phyloP scores from a whole-genome alignment of 1,140 invertebrate species.

The Rhopalosiphum padi region DNA sequence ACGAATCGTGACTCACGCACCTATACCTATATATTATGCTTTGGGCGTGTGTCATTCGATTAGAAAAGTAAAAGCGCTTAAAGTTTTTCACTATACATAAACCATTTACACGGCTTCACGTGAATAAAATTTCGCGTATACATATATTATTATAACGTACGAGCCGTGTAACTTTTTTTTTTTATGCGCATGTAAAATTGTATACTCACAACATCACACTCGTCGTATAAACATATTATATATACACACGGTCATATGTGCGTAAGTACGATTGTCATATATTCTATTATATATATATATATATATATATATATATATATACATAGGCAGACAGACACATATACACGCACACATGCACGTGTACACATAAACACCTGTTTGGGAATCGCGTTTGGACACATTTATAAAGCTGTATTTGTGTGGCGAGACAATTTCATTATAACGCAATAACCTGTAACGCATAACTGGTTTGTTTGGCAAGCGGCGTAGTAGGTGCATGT shows the following conservation, averaged over 20 bases:
- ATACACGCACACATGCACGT: too few species aligned
- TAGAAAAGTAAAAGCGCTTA: slow-evolving; percentile 10
- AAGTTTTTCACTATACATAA: neutral
- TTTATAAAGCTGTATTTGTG: too few species aligned
- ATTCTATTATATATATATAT: too few species aligned
- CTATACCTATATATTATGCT: neutral
- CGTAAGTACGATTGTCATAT: neutral
- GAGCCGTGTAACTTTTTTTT: neutral
- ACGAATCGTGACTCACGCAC: slow-evolving; percentile 11
- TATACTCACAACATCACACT: neutral
- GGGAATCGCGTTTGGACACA: neutral
- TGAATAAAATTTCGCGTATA: neutral
- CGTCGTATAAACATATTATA: neutral
- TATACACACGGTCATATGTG: too few species aligned
- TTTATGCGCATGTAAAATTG: neutral
- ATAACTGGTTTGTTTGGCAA: neutral
- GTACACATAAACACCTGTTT: neutral
- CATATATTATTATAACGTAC: neutral
- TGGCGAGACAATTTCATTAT: neutral
- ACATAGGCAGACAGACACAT: too few species aligned
- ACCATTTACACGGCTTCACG: neutral
- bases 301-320: too few species aligned
- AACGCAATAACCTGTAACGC: neutral
- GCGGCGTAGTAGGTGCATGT: neutral
- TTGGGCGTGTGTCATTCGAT: neutral